Evolutionary conservation across 2,797 vertebrate genomes (phyloP).

Genomic region (Mycteria americana): DNA sequence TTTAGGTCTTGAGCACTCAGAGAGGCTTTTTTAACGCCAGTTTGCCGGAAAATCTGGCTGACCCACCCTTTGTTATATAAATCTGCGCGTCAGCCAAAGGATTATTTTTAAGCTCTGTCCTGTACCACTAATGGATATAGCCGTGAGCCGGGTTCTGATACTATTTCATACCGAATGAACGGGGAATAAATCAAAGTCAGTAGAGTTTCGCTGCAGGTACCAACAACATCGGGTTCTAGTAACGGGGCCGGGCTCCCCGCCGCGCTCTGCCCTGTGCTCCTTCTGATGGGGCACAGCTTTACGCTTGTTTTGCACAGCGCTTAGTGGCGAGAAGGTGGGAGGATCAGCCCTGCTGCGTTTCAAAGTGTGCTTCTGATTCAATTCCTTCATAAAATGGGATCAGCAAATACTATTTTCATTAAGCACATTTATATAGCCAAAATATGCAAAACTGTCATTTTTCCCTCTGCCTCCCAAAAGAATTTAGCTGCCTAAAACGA

Average conservation of each 20-base stretch:
- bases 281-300: background rate
- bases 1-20: background rate
- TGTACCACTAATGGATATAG: background rate
- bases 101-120: conserved; percentile 7
- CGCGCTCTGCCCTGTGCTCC: background rate
- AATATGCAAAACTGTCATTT: background rate
- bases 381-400: background rate
- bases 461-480: background rate
- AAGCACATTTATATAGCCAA: background rate
- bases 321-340: background rate
- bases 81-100: background rate
- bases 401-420: background rate
- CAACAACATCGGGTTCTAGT: rapidly evolving
- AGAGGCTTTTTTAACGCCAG: background rate
- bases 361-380: background rate
- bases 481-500: background rate
- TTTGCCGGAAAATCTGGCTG: background rate
- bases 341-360: background rate
- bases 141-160: background rate
- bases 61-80: background rate
- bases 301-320: background rate
- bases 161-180: background rate
- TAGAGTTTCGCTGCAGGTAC: background rate
- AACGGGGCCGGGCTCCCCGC: background rate
- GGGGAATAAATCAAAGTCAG: background rate